These are phyloP conservation scores for Berghia stephanieae DNA, from an alignment of 1,140 invertebrate genomes.

Conservation along the genomic window DNA sequence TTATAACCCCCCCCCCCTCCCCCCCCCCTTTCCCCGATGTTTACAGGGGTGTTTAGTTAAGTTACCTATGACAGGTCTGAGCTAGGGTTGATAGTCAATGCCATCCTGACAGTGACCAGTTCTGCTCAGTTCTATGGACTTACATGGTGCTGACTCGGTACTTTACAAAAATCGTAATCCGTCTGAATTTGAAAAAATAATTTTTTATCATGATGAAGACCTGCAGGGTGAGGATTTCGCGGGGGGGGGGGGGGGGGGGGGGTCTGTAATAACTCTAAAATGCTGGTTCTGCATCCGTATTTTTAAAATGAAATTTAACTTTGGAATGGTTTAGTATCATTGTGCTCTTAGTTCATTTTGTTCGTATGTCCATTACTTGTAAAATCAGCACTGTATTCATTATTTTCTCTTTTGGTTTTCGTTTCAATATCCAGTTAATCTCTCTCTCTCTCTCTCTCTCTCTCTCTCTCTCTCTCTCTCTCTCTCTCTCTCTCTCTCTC, in stretches of 20 bases:
- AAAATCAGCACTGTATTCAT: neutral
- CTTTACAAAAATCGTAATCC: too few species aligned
- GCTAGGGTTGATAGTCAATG: too few species aligned
- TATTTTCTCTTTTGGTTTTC: neutral
- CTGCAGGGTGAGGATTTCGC: too few species aligned
- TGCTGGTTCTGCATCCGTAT: neutral
- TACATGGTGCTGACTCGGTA: too few species aligned
- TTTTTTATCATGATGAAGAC: too few species aligned
- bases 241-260: neutral
- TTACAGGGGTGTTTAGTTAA: too few species aligned
- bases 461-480: conserved; percentile 21
- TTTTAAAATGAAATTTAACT: neutral
- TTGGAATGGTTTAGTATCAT: neutral
- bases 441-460: conserved; percentile 21
- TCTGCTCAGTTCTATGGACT: too few species aligned
- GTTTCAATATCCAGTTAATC: neutral
- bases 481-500: neutral
- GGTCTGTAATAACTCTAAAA: neutral
- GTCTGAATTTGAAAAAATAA: too few species aligned
- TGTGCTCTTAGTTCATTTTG: neutral
- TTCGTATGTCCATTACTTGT: neutral
- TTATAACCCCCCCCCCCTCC: too few species aligned
- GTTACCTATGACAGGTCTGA: too few species aligned
- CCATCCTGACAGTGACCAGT: too few species aligned
- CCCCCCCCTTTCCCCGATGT: too few species aligned